Conservation (phyloP, 2,888 invertebrate genomes). For the Platycheirus albimanus region DNA sequence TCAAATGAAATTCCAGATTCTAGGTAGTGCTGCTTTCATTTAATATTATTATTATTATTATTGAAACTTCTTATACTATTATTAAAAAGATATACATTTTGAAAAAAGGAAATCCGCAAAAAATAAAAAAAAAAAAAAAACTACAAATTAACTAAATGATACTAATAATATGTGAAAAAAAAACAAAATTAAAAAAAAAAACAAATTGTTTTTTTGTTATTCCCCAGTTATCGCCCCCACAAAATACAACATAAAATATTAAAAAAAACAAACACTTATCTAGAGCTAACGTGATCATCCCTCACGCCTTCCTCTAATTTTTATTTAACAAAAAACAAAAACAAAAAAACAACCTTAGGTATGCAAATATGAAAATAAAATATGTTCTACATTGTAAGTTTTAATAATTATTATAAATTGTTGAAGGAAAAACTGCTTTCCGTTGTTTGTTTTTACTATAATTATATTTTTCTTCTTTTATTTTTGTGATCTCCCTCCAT, state of each 20-base stretch:
- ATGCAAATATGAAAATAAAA: slow-evolving; percentile 51
- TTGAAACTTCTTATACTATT: slow-evolving; percentile 83
- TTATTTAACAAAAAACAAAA: slow-evolving; percentile 12
- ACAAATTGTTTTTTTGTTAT: slow-evolving; percentile 53
- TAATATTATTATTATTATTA: slow-evolving; percentile 79
- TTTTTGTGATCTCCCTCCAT: slow-evolving; percentile 68
- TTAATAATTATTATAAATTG: slow-evolving; percentile 54
- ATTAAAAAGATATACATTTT: slow-evolving; percentile 71
- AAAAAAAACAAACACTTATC: neutral
- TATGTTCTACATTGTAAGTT: slow-evolving; percentile 52
- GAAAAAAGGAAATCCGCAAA: slow-evolving; percentile 41
- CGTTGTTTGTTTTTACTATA: slow-evolving; percentile 56
- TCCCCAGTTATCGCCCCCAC: slow-evolving; percentile 19
- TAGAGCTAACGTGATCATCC: slow-evolving; percentile 39
- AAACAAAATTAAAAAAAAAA: slow-evolving; percentile 58
- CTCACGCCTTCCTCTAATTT: slow-evolving; percentile 34
- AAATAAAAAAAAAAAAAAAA: slow-evolving; percentile 48
- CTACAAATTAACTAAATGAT: slow-evolving; percentile 70
- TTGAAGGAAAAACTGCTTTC: slow-evolving; percentile 69
- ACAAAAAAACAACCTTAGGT: slow-evolving; percentile 40
- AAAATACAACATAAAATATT: too few relatives aligned
- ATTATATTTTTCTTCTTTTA: slow-evolving; percentile 28
- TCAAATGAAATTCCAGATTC: slow-evolving; percentile 83
- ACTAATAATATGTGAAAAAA: slow-evolving; percentile 69
- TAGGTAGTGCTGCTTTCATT: slow-evolving; percentile 82